Percentiles rank a stretch among this genome's conserved stretches.
phyloP scores from a whole-genome alignment of 2,888 invertebrate genomes.

The Caenorhabditis zanzibari region DNA sequence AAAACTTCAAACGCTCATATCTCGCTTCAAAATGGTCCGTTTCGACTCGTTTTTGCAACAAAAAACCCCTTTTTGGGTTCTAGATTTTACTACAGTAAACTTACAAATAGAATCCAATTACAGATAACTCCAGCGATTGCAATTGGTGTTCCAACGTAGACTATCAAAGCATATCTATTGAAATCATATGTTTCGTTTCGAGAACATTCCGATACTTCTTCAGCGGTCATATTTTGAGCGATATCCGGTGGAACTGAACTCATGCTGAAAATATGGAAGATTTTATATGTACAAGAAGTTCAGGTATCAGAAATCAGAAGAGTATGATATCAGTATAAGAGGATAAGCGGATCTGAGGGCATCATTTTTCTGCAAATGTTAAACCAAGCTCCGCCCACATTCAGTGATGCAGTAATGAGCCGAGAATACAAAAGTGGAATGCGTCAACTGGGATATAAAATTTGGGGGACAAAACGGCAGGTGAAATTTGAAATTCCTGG shows the following conservation, averaged over 20 bases:
- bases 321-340: not conserved
- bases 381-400: slow-evolving; percentile 10
- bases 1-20: no score
- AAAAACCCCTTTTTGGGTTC: no score
- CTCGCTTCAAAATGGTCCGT: no score
- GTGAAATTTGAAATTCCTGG: no score
- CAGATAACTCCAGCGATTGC: slow-evolving; percentile 77
- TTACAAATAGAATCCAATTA: slow-evolving; percentile 77
- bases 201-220: slow-evolving; percentile 62
- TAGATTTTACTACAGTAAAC: no score
- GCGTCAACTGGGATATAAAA: not conserved
- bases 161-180: slow-evolving; percentile 76
- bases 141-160: slow-evolving; percentile 78
- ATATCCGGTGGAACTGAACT: slow-evolving; percentile 44
- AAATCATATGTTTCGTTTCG: slow-evolving; percentile 76
- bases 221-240: slow-evolving; percentile 20
- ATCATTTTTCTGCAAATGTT: slow-evolving; percentile 16
- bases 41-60: no score
- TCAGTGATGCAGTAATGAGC: slow-evolving; percentile 2
- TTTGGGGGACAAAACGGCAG: not conserved
- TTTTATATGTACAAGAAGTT: slow-evolving; percentile 21
- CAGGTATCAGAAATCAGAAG: not conserved
- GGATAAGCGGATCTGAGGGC: not conserved
- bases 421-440: slow-evolving; percentile 5
- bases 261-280: slow-evolving; percentile 15